Conservation (phyloP, 2,797 vertebrate species). For the Falco columbarius region DNA sequence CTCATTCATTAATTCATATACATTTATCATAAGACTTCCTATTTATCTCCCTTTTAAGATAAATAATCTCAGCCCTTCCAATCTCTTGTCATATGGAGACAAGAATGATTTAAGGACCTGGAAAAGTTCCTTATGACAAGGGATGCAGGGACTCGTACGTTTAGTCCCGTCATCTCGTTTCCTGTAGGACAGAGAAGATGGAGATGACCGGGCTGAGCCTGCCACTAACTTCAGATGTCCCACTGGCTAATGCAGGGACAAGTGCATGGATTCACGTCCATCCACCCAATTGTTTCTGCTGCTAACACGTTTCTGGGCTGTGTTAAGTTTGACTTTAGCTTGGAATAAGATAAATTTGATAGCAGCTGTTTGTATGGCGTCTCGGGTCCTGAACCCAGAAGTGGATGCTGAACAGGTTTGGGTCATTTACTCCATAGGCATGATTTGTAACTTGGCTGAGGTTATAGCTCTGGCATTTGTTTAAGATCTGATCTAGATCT, state of each 20-base stretch:
- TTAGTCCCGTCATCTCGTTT: neutral
- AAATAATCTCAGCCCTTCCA: conserved; percentile 65
- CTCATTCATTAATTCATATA: conserved; percentile 58
- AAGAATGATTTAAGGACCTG: conserved; percentile 56
- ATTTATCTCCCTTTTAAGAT: conserved; percentile 60
- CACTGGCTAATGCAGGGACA: neutral
- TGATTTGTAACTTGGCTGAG: neutral
- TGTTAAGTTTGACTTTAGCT: neutral
- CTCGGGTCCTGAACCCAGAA: neutral
- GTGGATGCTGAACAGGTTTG: neutral
- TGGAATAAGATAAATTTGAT: neutral
- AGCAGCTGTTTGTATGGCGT: neutral
- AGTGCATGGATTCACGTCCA: neutral
- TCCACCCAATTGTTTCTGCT: neutral
- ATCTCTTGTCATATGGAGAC: conserved; percentile 33
- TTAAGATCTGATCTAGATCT: neutral
- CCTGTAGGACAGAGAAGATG: neutral
- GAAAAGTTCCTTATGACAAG: neutral
- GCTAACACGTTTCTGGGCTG: neutral
- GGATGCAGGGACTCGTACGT: neutral
- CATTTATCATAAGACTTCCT: conserved; percentile 49
- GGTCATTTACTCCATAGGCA: neutral
- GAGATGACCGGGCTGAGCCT: neutral
- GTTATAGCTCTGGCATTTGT: neutral
- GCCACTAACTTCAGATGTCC: neutral